A percentile compares a stretch with the other conserved stretches of the same genome.
These are phyloP conservation scores for Puffinus mauretanicus DNA, from an alignment of 2,113 vertebrate species.

Conservation along the genomic window DNA sequence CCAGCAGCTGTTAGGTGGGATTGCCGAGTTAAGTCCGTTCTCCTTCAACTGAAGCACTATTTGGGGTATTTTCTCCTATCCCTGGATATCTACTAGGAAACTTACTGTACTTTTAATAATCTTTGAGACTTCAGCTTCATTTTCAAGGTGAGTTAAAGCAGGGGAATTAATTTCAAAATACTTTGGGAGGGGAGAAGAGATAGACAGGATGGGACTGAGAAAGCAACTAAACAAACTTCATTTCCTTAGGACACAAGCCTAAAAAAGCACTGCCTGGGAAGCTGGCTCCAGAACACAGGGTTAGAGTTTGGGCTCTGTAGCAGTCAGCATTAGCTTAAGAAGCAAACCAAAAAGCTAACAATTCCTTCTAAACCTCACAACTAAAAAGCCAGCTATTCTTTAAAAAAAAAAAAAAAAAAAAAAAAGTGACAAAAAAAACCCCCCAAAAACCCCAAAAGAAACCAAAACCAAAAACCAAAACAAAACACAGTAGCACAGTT, in stretches of 20 bases:
- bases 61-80: not conserved
- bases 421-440: too few species aligned
- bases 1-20: not conserved
- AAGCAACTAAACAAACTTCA: not conserved
- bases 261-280: not conserved
- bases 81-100: not conserved
- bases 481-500: not conserved
- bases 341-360: not conserved
- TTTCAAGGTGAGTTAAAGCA: not conserved
- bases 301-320: not conserved
- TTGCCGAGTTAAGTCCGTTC: rapidly evolving
- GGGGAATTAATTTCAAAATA: not conserved
- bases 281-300: not conserved
- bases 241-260: not conserved
- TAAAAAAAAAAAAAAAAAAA: not conserved
- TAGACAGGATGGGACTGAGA: not conserved
- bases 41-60: not conserved
- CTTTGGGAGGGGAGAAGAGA: not conserved
- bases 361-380: not conserved
- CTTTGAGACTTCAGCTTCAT: not conserved
- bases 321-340: not conserved
- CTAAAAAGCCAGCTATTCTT: not conserved
- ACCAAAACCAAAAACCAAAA: not conserved
- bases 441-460: rapidly evolving
- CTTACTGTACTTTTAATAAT: not conserved